These are phyloP conservation scores for Lamellibrachia columna DNA, from an alignment of 2,888 invertebrate genomes.

Conservation along the genomic window DNA sequence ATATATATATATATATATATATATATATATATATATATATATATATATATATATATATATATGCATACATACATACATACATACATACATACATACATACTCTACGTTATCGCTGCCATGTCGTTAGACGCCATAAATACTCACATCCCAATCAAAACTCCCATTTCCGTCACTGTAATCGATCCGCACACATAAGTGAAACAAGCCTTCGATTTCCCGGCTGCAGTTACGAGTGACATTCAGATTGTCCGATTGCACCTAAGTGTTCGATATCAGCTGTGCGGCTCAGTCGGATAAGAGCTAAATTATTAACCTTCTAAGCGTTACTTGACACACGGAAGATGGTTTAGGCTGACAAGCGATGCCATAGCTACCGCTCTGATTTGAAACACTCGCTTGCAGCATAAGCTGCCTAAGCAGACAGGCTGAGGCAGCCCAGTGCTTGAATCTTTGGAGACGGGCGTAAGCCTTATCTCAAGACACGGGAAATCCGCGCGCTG, in stretches of 20 bases:
- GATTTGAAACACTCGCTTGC: not conserved
- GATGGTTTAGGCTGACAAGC: not conserved
- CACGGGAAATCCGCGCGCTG: not conserved
- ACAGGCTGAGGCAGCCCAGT: not conserved
- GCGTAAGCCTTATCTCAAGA: not conserved
- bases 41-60: no score
- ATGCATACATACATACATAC: not conserved
- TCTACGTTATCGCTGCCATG: not conserved
- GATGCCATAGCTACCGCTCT: not conserved
- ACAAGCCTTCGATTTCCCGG: not conserved
- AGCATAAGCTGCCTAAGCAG: not conserved
- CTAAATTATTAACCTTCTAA: conserved; percentile 6
- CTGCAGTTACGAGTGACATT: not conserved
- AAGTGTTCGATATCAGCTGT: not conserved
- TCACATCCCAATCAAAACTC: not conserved
- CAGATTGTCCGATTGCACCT: not conserved
- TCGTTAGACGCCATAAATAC: not conserved
- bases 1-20: no score
- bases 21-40: no score
- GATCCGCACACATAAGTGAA: not conserved
- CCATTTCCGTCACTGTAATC: not conserved
- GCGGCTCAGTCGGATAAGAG: not conserved
- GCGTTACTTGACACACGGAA: conserved; percentile 3
- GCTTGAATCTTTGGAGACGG: not conserved
- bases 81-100: not conserved